Base-by-base conservation (phyloP, 2,797 vertebrate species). In the Lutjanus campechanus region DNA sequence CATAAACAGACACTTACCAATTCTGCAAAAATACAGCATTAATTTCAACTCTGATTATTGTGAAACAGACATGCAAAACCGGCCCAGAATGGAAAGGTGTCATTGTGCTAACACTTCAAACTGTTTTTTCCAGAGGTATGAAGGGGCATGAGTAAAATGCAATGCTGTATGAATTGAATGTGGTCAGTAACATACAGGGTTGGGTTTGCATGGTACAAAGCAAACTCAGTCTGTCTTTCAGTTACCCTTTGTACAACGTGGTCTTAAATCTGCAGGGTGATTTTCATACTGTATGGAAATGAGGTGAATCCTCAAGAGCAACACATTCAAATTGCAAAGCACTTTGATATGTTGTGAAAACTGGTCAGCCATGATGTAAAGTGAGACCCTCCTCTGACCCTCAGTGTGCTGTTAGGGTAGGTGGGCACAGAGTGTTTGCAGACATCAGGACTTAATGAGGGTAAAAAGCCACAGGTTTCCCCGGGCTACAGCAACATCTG, bases 401-500 rank as follows among this genome's bases (percentile, higher is more conserved):
- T 49, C 11, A 54, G 53, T 54, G 11, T 54, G 5, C 15, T 55
- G 16, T 62, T 22, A 36, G 15, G 19, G 65, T 44, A 13, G 41
- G 64, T 29, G 17, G 53, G 41, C 22, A 59, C 41, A 3, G 12
- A 7, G 12, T 41, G 16, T 43, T 59, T 59, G 8, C 46, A 64
- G n/a, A 65, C 40, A 65, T 47, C 15, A 84, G 69, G 68, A 64
- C 83, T 64, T 55, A 77, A 79, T 82, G 68, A 44, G 13, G 50
- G 69, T 25, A 41, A 72, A 70, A 62, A 44, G 49, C 22, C 66
- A 73, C 51, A 58, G n/a, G 22, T 86, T 83, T 67, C 79, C 72
- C 58, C 16, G 8, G 66, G 75, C 66, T 55, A 69, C 22, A 70
- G 47, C 49, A 83, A 90, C 86, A 90, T 91, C 86, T 89, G 84